A percentile compares a stretch with the other conserved stretches of the same genome.
Conservation (phyloP, 2,888 invertebrate species). For the Odontothrips loti region DNA sequence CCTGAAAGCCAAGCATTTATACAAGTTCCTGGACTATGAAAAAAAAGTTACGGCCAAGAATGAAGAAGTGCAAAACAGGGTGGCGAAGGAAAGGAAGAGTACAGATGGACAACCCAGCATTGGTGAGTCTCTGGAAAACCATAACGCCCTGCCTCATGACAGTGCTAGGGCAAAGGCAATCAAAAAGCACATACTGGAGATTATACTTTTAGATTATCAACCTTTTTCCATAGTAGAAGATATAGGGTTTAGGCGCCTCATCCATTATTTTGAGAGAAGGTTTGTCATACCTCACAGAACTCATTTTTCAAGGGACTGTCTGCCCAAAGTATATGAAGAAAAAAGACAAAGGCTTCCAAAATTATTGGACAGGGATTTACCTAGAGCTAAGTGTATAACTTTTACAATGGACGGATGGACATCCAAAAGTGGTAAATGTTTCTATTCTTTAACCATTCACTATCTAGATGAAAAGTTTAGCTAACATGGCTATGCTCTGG, state of each 20-base stretch:
- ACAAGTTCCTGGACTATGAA: no score
- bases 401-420: not conserved
- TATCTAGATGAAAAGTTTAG: not conserved
- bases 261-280: not conserved
- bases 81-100: not conserved
- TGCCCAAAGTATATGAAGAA: not conserved
- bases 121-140: not conserved
- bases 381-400: not conserved
- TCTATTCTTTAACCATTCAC: not conserved
- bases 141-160: not conserved
- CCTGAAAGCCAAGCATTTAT: no score
- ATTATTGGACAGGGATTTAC: not conserved
- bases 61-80: not conserved
- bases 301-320: not conserved
- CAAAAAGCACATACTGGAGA: not conserved
- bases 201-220: not conserved
- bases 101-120: not conserved
- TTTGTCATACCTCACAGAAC: not conserved
- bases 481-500: not conserved
- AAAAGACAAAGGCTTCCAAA: not conserved
- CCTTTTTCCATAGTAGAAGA: not conserved
- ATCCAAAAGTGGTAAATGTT: not conserved
- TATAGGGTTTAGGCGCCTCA: not conserved
- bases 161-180: not conserved
- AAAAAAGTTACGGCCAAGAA: no score